Evolutionary conservation across 1,140 invertebrate species (phyloP).

Genomic region (Bombus consobrinus): DNA sequence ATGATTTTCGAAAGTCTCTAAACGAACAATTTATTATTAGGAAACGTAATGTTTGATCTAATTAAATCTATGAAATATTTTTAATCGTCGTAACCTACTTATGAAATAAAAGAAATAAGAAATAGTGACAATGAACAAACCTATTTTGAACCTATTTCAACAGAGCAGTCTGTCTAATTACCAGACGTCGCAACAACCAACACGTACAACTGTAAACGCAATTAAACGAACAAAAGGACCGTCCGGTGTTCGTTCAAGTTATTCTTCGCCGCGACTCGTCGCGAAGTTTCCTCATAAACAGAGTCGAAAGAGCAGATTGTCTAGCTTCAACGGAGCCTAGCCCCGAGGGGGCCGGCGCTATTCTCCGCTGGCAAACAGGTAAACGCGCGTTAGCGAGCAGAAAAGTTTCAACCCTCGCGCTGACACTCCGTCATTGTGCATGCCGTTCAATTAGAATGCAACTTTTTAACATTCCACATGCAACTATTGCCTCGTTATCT

Average conservation of each 20-base stretch:
- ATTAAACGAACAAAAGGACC: conserved; percentile 19
- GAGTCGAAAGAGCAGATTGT: conserved; percentile 5
- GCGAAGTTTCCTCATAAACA: conserved; percentile 14
- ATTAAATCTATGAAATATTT: too few species aligned
- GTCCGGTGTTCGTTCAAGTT: neutral
- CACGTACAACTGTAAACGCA: neutral
- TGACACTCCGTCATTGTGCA: neutral
- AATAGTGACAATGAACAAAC: neutral
- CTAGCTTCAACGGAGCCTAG: neutral
- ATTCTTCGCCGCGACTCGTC: neutral
- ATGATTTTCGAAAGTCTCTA: too few species aligned
- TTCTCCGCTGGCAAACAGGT: neutral
- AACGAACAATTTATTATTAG: too few species aligned
- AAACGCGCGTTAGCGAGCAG: neutral
- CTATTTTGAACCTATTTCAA: neutral
- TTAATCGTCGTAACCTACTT: too few species aligned
- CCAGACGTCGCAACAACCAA: neutral
- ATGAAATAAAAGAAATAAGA: too few species aligned
- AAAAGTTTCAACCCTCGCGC: neutral
- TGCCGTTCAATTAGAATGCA: conserved; percentile 12
- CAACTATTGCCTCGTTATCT: conserved; percentile 1
- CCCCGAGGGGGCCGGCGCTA: neutral
- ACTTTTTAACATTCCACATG: conserved; percentile 1
- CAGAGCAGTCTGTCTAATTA: neutral
- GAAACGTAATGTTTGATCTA: too few species aligned